These are phyloP conservation scores for Falco concolor DNA, from an alignment of 2,797 vertebrate species.

Conservation along the genomic window DNA sequence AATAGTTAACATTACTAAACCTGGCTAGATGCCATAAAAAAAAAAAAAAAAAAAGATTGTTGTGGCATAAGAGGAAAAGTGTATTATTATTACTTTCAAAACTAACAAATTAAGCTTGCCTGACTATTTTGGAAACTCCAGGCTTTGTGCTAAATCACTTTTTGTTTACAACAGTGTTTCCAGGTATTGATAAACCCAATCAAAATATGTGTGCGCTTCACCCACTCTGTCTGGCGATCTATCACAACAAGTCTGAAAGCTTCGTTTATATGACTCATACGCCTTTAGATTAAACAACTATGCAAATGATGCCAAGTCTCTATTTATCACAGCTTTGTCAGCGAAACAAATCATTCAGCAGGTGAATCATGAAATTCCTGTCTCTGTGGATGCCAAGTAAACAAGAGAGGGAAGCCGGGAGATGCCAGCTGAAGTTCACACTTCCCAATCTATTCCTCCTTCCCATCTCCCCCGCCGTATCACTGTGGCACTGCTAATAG, in stretches of 20 bases:
- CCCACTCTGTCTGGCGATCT: background rate
- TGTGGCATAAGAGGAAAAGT: background rate
- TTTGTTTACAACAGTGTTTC: background rate
- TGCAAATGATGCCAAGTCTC: background rate
- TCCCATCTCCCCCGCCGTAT: background rate
- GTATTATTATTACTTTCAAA: background rate
- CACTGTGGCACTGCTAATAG: background rate
- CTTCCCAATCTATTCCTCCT: background rate
- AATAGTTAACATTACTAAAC: background rate
- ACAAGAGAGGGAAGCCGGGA: background rate
- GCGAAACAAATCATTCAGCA: conserved; percentile 22
- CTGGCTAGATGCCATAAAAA: background rate
- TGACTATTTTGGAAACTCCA: background rate
- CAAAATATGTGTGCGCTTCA: background rate
- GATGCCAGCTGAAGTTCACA: background rate
- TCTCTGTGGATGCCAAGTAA: background rate
- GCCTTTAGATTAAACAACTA: background rate
- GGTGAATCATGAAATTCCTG: conserved; percentile 43
- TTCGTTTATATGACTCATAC: background rate
- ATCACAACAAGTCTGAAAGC: background rate
- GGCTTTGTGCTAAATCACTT: background rate
- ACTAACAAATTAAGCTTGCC: background rate
- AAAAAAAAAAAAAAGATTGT: background rate
- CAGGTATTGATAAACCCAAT: background rate
- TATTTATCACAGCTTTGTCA: conserved; percentile 29